A percentile compares a stretch with the other conserved stretches of the same genome.
phyloP scores from a whole-genome alignment of 2,888 invertebrate species.

The Pyrrhia umbra region DNA sequence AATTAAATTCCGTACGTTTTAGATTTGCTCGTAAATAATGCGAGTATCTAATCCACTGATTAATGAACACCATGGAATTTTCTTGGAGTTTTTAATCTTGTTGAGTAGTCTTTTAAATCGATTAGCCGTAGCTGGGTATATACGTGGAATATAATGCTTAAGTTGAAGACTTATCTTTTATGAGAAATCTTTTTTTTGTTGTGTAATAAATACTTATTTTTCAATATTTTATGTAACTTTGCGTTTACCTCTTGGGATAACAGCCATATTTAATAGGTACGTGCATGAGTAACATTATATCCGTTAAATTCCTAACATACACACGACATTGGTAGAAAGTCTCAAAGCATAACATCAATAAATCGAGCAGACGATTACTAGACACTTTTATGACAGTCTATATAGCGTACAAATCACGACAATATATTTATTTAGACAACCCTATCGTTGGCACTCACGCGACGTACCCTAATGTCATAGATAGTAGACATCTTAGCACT shows the following conservation, averaged over 20 bases:
- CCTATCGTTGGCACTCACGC: conserved; percentile 62
- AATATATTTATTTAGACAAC: conserved; percentile 79
- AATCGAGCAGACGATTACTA: conserved; percentile 76
- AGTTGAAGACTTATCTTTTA: conserved; percentile 35
- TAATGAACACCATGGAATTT: conserved; percentile 82
- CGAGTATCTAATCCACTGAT: conserved; percentile 89
- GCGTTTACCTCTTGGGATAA: not conserved
- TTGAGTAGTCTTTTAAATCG: conserved; percentile 64
- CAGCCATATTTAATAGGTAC: not conserved
- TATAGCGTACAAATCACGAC: conserved; percentile 80
- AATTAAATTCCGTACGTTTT: conserved; percentile 90
- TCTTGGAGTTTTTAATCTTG: conserved; percentile 72
- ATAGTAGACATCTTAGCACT: conserved; percentile 78
- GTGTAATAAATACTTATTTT: conserved; percentile 10
- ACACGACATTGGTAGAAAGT: conserved; percentile 51
- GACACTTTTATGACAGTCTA: conserved; percentile 82
- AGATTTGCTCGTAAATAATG: conserved; percentile 88
- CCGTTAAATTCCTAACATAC: conserved; percentile 1
- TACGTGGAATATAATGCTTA: conserved; percentile 24
- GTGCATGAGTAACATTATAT: not conserved
- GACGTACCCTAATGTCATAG: conserved; percentile 67
- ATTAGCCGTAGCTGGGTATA: conserved; percentile 33
- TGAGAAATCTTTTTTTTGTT: conserved; percentile 13
- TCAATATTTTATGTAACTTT: conserved; percentile 18
- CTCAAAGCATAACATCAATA: conserved; percentile 74